Evolutionary conservation across 2,113 vertebrate species (phyloP).

Genomic region (Oncorhynchus clarkii): DNA sequence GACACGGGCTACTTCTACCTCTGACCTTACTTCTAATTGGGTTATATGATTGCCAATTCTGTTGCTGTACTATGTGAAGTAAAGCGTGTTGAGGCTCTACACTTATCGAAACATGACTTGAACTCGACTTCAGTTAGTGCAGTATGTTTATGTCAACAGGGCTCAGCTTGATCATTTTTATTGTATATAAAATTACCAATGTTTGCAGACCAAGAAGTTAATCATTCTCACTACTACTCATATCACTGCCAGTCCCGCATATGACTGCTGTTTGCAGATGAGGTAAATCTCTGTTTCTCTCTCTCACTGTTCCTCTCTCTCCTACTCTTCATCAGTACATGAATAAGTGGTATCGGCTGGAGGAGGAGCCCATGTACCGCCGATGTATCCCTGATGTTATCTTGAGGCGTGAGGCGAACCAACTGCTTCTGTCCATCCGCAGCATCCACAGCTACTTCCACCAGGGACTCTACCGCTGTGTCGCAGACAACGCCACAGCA

Average conservation of each 20-base stretch:
- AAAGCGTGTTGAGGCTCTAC: not conserved
- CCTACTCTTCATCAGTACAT: constrained; percentile 44
- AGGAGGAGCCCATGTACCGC: constrained; percentile 27
- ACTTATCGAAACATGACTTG: not conserved
- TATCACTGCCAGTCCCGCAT: not conserved
- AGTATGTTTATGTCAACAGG: not conserved
- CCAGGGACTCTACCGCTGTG: constrained; percentile 67
- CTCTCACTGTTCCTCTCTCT: not conserved
- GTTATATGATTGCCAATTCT: not conserved
- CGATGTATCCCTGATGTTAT: constrained; percentile 39
- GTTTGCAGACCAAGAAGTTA: not conserved
- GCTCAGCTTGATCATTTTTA: not conserved
- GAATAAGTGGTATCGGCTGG: constrained; percentile 43
- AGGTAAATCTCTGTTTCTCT: not conserved
- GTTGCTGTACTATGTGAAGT: not conserved
- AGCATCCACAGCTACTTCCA: constrained; percentile 20
- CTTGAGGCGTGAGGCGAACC: constrained; percentile 27
- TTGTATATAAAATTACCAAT: not conserved
- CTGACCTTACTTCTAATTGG: too few relatives aligned
- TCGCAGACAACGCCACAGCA: constrained; percentile 41
- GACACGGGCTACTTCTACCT: not conserved
- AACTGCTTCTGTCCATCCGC: constrained; percentile 38
- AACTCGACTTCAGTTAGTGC: not conserved
- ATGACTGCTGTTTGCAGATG: not conserved
- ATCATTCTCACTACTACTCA: not conserved